Base-by-base conservation (phyloP, 2,113 vertebrate genomes). In the Poeciliopsis occidentalis region DNA sequence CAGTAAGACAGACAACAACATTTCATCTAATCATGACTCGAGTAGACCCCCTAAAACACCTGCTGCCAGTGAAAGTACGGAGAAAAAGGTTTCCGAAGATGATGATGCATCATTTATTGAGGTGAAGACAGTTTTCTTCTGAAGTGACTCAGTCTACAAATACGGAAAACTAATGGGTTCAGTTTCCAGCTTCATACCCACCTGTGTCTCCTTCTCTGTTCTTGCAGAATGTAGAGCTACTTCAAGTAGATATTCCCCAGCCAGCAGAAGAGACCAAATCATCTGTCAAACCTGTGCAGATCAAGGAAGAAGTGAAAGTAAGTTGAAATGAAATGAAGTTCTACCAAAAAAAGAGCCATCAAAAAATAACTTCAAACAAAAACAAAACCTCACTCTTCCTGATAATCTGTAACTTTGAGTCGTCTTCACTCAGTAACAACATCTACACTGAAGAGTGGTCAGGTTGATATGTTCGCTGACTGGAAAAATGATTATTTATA, bases 281-380 rank as follows among this genome's bases (percentile, higher is more conserved):
- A 1, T 54, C 54, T 60, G 7, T 62, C 24, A 83, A 88, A 74
- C 63, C 83, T 4, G 57, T 44, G 6, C 10, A 15, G 5, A 24
- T 91, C 31, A 93, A 94, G 82, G 71, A 85, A 22, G 92, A 94
- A 65, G 37, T 64, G 51, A 63, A 83, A 71, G 94, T 95, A 73
- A 90, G 89, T 82, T 51, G 34, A 37, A 34, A 34, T 34, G 1
- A 34, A 37, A 57, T 57, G 17, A 31, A 32, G 31, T 7, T 29
- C 29, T 15, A 30, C 26, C 8, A 17, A 29, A 22, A 30, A 27
- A 62, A 30, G 17, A 17, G 12, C 41, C 41, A 17, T 4, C 41
- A 47, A 47, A 47, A 19, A 47, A 47, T 47, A 17, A 5, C 44
- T 47, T 47, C 44, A 47, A 47, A 19, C 44, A 17, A 47, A 47